A percentile compares a stretch with the other conserved stretches of the same genome.
Conservation (phyloP, 1,140 invertebrate genomes). For the Temnothorax longispinosus region DNA sequence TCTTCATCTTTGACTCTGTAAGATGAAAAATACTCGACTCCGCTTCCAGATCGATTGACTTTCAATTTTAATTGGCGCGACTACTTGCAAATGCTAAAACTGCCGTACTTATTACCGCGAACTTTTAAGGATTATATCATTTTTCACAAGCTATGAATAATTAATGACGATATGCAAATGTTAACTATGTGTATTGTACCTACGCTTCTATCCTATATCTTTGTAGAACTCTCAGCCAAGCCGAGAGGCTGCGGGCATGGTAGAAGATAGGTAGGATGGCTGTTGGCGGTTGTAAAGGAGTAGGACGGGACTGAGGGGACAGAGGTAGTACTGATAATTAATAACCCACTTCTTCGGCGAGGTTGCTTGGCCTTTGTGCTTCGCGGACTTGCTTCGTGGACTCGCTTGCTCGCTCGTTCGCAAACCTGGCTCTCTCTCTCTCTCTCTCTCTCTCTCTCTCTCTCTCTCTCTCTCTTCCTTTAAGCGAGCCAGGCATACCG, state of each 20-base stretch:
- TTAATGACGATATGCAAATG: conserved; percentile 37
- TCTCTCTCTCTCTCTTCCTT: background rate
- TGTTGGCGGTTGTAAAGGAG: conserved; percentile 33
- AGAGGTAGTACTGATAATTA: conserved; percentile 75
- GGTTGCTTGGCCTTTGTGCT: conserved; percentile 71
- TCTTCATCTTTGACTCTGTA: background rate
- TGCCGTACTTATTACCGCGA: background rate
- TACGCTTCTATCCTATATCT: background rate
- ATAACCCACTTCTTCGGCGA: conserved; percentile 76
- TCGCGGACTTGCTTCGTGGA: conserved; percentile 50
- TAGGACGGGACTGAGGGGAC: conserved; percentile 36
- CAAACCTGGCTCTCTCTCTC: conserved; percentile 40
- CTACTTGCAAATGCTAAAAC: background rate
- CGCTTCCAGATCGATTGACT: background rate
- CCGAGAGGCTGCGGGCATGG: conserved; percentile 22
- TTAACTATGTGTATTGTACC: conserved; percentile 20
- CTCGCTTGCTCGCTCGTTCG: conserved; percentile 20
- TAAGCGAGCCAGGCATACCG: conserved; percentile 62
- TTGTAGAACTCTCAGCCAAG: background rate
- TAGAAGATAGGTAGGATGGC: conserved; percentile 25
- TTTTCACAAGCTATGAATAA: conserved; percentile 11
- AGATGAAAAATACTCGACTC: background rate
- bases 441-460: conserved; percentile 42
- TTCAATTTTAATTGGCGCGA: background rate
- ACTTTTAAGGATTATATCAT: background rate